phyloP scores from a whole-genome alignment of 1,140 invertebrate genomes.

The Helicoverpa armigera region DNA sequence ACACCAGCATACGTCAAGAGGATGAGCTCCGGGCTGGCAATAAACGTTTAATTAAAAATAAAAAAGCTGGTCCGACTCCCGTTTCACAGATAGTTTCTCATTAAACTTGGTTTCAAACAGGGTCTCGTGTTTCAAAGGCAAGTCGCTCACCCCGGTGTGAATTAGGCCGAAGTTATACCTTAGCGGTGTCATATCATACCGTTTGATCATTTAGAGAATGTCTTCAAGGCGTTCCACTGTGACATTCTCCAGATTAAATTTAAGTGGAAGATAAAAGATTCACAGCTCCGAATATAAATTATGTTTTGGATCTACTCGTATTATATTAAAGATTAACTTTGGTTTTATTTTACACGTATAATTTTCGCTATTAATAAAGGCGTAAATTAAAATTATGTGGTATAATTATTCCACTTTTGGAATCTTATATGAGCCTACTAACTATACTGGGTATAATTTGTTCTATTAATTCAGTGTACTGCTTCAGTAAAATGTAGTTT shows the following conservation, averaged over 20 bases:
- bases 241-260: slow-evolving; percentile 57
- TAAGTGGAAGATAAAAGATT: slow-evolving; percentile 57
- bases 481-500: not conserved
- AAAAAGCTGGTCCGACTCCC: slow-evolving; percentile 51
- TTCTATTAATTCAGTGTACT: not conserved
- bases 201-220: slow-evolving; percentile 62
- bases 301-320: slow-evolving; percentile 36
- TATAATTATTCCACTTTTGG: not conserved
- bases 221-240: slow-evolving; percentile 48
- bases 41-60: slow-evolving; percentile 68
- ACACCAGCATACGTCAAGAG: slow-evolving; percentile 62
- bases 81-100: slow-evolving; percentile 63
- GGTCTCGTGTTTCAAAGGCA: slow-evolving; percentile 63
- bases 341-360: not conserved
- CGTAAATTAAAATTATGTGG: not conserved
- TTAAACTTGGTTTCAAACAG: slow-evolving; percentile 55
- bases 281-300: slow-evolving; percentile 32
- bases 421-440: not conserved
- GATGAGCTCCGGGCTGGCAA: slow-evolving; percentile 49
- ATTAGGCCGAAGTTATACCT: slow-evolving; percentile 53
- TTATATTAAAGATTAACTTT: slow-evolving; percentile 16
- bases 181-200: slow-evolving; percentile 58
- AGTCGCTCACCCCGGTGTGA: slow-evolving; percentile 52
- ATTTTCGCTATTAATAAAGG: not conserved
- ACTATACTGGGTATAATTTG: not conserved